Base-by-base conservation (phyloP, 1,140 invertebrate species). In the Leptopilina boulardi region DNA sequence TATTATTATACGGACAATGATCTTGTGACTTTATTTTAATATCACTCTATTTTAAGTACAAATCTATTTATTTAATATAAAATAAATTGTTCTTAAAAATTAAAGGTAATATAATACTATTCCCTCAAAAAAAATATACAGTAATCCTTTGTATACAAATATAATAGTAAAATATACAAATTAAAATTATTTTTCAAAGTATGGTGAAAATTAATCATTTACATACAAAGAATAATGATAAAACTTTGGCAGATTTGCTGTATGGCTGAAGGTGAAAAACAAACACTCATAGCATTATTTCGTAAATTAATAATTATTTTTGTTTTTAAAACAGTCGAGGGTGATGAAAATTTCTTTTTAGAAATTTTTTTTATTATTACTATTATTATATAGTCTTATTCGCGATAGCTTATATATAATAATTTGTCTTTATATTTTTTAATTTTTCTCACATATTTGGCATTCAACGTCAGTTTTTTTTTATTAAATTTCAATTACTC, bases 231-330 rank as follows among this genome's bases (percentile, higher is more conserved):
- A 51, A 51, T 47, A 34, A 26, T 73, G 41, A 6, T 34, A 2
- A 34, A 19, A 78, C 75, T 83, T 83, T 83, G 82, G 82, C 70
- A 72, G 41, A 72, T 77, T 73, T 41, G 74, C 76, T 83, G 80
- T 79, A 81, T 77, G 76, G 51, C 44, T 74, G 75, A 70, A 70
- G 66, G 30, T 70, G 15, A 78, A 1, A 23, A 47, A 19, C 41
- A 71, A 23, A 30, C 42, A 18, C n/a, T 30, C 59, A 4, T 1
- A 66, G 21, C 59, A n/a, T 51, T 51, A 15, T 59, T 26, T 2
- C 0, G 13, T 66, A 66, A 26, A n/a, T 66, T 66, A 30, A 26
- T 13, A 30, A n/a, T n/a, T n/a, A n/a, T n/a, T 30, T 30, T 66
- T 23, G 2, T 30, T 66, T 30, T n/a, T 15, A 6, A 38, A 38